Evolutionary conservation across 2,888 invertebrate genomes (phyloP).

Genomic region (Melieria picta): DNA sequence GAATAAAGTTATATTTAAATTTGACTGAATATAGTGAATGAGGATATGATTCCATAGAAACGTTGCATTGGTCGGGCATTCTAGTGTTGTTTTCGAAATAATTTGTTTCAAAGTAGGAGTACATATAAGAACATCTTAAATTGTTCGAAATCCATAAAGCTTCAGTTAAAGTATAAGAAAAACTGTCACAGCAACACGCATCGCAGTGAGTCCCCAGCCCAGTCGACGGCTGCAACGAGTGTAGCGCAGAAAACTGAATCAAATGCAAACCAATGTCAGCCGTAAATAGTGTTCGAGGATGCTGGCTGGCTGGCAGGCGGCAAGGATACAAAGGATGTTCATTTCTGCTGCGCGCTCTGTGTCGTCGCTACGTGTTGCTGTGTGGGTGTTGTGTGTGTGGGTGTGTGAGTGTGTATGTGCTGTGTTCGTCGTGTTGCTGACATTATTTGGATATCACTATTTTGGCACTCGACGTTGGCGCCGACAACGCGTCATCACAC

Average conservation of each 20-base stretch:
- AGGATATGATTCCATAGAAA: no score
- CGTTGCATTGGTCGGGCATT: no score
- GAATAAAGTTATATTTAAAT: no score
- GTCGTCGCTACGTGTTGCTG: neutral
- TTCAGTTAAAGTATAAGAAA: no score
- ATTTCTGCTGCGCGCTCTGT: conserved; percentile 1
- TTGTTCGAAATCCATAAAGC: no score
- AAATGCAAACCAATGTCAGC: conserved; percentile 7
- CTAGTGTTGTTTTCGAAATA: no score
- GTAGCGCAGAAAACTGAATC: conserved; percentile 7
- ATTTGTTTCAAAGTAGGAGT: no score
- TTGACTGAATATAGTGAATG: no score
- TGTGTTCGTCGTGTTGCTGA: conserved; percentile 1
- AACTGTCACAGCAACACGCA: no score
- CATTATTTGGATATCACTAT: conserved; percentile 30
- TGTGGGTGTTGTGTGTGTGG: conserved; percentile 3
- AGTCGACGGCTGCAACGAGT: neutral
- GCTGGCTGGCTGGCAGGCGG: neutral
- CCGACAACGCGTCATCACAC: neutral
- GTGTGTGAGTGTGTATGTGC: conserved; percentile 2
- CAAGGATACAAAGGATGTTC: conserved; percentile 11
- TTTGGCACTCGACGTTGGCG: conserved; percentile 17
- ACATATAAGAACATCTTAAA: no score
- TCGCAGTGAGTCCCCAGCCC: neutral
- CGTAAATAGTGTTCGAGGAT: conserved; percentile 23